Evolutionary conservation across 2,113 vertebrate genomes (phyloP).

Genomic region (Polyodon spathula): DNA sequence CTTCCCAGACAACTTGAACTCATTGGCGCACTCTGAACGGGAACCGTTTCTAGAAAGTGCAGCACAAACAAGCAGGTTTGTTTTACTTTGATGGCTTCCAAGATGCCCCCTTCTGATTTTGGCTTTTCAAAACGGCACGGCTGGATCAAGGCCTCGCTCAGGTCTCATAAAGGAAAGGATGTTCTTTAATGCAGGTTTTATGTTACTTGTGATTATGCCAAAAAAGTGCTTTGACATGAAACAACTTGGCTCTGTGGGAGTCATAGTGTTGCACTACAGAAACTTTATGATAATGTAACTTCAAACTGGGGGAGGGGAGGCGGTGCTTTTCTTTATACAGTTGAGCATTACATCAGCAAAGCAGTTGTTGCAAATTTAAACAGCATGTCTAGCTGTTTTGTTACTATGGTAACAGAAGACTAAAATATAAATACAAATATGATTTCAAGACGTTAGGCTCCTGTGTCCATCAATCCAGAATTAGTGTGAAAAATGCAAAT

Average conservation of each 20-base stretch:
- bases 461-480: constrained; percentile 9
- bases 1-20: no score
- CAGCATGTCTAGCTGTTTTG: constrained; percentile 12
- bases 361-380: constrained; percentile 12
- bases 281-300: not conserved
- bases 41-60: not conserved
- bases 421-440: constrained; percentile 4
- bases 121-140: not conserved
- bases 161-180: not conserved
- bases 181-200: constrained; percentile 3
- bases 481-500: constrained; percentile 19
- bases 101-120: not conserved
- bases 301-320: not conserved
- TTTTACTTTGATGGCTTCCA: not conserved
- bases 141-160: not conserved
- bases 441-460: constrained; percentile 23
- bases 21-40: constrained; percentile 22
- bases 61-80: not conserved
- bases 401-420: constrained; percentile 26
- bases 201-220: not conserved
- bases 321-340: not conserved
- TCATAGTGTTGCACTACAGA: not conserved
- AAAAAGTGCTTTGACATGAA: not conserved
- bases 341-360: constrained; percentile 7
- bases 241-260: not conserved